phyloP scores from a whole-genome alignment of 2,113 vertebrate genomes.

The Dipodomys ordii region DNA sequence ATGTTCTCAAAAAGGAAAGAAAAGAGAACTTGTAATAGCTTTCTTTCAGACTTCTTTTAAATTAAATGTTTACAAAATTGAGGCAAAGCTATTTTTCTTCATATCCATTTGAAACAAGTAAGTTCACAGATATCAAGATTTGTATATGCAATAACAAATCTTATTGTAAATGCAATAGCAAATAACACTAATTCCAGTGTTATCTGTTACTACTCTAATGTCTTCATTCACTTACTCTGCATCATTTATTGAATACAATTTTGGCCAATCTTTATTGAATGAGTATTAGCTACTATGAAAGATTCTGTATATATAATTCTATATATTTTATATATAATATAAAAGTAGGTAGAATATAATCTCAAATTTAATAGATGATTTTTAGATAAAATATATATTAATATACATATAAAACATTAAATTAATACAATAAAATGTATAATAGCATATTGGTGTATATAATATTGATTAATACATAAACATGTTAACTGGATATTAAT shows the following conservation, averaged over 20 bases:
- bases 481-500: no score
- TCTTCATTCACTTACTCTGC: not conserved
- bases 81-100: constrained; percentile 42
- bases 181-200: not conserved
- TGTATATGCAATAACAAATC: not conserved
- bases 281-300: not conserved
- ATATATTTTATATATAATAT: not conserved
- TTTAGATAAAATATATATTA: not conserved
- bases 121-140: not conserved
- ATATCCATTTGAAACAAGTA: constrained; percentile 6
- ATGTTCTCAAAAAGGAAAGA: not conserved
- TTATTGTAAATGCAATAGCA: not conserved
- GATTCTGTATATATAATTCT: not conserved
- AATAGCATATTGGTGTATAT: no score
- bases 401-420: no score
- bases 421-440: no score
- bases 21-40: not conserved
- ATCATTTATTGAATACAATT: not conserved
- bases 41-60: not conserved
- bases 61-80: not conserved
- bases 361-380: not conserved
- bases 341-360: not conserved
- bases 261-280: not conserved
- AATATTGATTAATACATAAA: no score
- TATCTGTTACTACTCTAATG: not conserved